Evolutionary conservation across 2,113 vertebrate genomes (phyloP), one percentile per base, ranked within the genome.

Genomic region (Spea bombifrons): DNA sequence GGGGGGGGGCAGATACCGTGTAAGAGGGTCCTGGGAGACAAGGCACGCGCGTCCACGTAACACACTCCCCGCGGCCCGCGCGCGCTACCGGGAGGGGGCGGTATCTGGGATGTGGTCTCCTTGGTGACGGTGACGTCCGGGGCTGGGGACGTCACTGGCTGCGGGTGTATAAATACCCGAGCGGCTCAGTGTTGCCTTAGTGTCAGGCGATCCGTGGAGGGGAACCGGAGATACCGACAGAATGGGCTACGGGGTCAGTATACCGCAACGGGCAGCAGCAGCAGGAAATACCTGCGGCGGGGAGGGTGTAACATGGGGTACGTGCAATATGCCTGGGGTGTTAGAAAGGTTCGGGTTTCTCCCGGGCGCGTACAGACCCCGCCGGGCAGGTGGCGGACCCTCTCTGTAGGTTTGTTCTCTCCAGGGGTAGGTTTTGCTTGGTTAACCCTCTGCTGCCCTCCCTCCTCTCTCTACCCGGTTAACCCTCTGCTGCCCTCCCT

Each of bases 191-290:
- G 16, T 17, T 16, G 43, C 64, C 64, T 66, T 17, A 66, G 64
- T 44, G 64, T 66, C 64, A 66, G 61, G 64, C 64, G 55, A 15
- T 12, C 3, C 9, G 55, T 12, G 64, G 64, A 43, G 55, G 15
- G 30, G 30, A 30, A 30, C 30, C 9, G 55, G 8, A 66, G 7
- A 43, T 7, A 44, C 17, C 64, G 16, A 8, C 64, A 66, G 8
- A 7, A 67, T 67, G 66, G 66, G 66, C 10, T 67, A 67, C 66
- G 66, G 66, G 66, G 66, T 67, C 10, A 67, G 64, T 5, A 52
- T 52, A 59, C 55, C 10, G 55, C 9, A 30, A 30, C 30, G 30
- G 30, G 30, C 30, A 30, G 30, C 30, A 30, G 30, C 30, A 30
- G 30, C 30, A 30, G 30, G 50, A 53, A 8, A 53, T 53, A 53